Conservation (phyloP, 2,888 invertebrate species). For the Melinaea marsaeus region DNA sequence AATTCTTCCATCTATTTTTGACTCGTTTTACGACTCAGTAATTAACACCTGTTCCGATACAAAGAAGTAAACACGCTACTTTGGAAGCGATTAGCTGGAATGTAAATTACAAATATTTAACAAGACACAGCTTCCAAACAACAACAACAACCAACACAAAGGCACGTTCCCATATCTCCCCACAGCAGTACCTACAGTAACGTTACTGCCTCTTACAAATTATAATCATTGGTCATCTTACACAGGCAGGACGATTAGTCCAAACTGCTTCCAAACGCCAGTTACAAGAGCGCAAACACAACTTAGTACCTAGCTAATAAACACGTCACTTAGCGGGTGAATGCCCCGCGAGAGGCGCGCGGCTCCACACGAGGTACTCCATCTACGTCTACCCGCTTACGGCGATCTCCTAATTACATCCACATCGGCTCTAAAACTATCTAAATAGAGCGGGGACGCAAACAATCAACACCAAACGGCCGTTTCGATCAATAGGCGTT, state of each 20-base stretch:
- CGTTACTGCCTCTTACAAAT: neutral
- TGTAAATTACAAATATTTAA: too few species aligned
- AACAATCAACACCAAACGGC: neutral
- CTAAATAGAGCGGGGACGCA: neutral
- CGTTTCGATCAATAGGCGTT: constrained; percentile 7
- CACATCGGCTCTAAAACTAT: constrained; percentile 17
- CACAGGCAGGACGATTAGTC: constrained; percentile 15
- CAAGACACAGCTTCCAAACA: too few species aligned
- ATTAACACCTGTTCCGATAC: too few species aligned
- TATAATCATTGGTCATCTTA: neutral
- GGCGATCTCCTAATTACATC: constrained; percentile 45
- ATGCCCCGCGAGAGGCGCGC: constrained; percentile 43
- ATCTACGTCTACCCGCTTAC: constrained; percentile 46
- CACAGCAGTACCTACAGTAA: too few species aligned
- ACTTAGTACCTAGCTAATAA: constrained; percentile 26
- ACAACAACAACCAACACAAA: too few species aligned
- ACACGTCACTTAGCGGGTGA: constrained; percentile 47
- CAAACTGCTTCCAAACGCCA: constrained; percentile 17
- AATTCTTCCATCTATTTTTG: too few species aligned
- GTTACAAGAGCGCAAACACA: constrained; percentile 24
- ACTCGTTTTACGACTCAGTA: too few species aligned
- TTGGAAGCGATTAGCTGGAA: too few species aligned
- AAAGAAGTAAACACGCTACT: too few species aligned
- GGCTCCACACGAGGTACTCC: constrained; percentile 30
- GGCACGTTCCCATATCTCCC: too few species aligned